Evolutionary conservation across 2,888 invertebrate genomes (phyloP).

Genomic region (Cephus pulcher): DNA sequence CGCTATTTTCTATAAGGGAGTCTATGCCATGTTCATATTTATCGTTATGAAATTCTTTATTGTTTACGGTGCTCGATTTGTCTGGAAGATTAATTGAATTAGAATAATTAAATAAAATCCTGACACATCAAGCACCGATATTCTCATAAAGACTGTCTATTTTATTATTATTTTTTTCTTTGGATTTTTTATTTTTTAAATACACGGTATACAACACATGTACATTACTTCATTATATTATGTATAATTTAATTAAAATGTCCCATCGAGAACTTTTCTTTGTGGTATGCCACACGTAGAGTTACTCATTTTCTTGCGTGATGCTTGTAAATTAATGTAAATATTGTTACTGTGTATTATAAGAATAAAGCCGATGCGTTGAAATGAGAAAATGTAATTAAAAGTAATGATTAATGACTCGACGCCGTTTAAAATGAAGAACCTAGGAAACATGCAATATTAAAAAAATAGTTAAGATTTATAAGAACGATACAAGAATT

Average conservation of each 20-base stretch:
- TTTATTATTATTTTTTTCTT: background rate
- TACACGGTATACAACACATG: background rate
- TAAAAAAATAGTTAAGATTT: no score
- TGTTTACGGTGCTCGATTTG: background rate
- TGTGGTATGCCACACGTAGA: background rate
- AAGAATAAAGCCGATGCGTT: background rate
- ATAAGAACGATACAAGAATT: background rate
- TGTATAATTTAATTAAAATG: background rate
- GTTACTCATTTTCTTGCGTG: constrained; percentile 9
- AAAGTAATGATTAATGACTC: background rate
- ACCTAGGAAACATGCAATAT: no score
- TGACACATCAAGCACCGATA: background rate
- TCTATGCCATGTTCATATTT: background rate
- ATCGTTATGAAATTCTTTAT: background rate
- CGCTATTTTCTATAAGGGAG: background rate
- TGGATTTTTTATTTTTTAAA: background rate
- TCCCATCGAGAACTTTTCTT: background rate
- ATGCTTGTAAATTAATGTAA: constrained; percentile 36
- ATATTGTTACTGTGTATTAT: constrained; percentile 2
- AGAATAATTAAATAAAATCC: background rate
- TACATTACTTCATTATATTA: background rate
- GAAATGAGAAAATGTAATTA: background rate
- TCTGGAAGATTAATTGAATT: background rate
- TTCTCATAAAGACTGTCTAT: background rate
- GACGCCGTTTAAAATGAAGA: no score